Evolutionary conservation across 2,888 invertebrate species (phyloP).

Genomic region (Conomelus anceps): DNA sequence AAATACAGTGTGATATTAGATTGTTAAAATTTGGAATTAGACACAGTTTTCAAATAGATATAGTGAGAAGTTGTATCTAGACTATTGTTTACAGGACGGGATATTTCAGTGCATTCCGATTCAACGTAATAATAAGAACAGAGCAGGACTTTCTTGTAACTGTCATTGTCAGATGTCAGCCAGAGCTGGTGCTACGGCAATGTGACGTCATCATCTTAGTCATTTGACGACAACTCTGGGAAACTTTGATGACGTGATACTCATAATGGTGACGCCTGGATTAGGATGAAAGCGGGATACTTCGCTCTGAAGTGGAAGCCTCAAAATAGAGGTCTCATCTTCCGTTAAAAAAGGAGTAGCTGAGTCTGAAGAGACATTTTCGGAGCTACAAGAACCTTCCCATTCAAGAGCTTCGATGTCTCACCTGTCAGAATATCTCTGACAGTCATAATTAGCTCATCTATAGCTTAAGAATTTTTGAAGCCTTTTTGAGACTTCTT

Average conservation of each 20-base stretch:
- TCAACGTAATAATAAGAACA: background rate
- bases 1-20: background rate
- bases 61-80: too few species aligned
- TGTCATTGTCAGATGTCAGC: background rate
- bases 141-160: background rate
- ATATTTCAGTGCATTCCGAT: background rate
- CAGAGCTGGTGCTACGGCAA: background rate
- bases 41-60: too few species aligned
- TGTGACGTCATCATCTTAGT: background rate
- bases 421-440: background rate
- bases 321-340: background rate
- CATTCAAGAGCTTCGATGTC: background rate
- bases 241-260: background rate
- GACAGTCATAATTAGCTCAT: background rate
- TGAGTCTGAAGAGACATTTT: background rate
- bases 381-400: background rate
- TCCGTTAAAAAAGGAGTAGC: background rate
- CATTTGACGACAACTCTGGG: background rate
- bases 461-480: background rate
- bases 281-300: background rate
- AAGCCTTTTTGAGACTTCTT: background rate
- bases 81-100: too few species aligned
- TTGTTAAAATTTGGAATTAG: background rate
- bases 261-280: background rate
- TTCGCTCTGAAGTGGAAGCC: background rate